Evolutionary conservation across 2,888 invertebrate genomes (phyloP), one percentile per base, ranked within the genome.

Genomic region (Timema podura): DNA sequence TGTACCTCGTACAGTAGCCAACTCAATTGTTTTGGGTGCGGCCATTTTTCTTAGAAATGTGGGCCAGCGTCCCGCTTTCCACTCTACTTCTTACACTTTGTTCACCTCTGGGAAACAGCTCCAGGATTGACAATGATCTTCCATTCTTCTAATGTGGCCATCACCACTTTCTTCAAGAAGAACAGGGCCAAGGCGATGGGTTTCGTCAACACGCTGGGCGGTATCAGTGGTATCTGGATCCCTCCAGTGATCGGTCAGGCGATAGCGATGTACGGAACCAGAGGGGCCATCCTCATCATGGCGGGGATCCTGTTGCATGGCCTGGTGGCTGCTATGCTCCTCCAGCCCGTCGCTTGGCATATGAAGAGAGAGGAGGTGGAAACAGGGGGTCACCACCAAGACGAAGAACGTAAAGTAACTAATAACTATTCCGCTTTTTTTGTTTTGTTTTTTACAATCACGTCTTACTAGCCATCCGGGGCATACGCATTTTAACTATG

Each of bases 171-270:
- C 47, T 67, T 67, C 15, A 54, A 67, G 45, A 54, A 54, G 57
- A 51, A 45, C 47, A 54, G 54, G 11, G 57, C 54, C 47, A 67
- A 57, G 16, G 67, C 67, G 15, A 67, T 49, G 67, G 67, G 67
- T 45, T n/a, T 57, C 57, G 67, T 46, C 15, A 57, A 54, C 45
- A 67, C 67, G 5, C 54, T 44, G 15, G 57, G 51, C 5, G 67
- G 67, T 5, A 45, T 57, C 13, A 16, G 57, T 57, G 16, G 16
- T 15, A 54, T 67, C 15, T 54, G 51, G 11, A 44, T 57, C 45
- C 67, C 67, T 8, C 57, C 44, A 11, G 13, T 67, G 13, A 30
- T 67, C 1, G 57, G 16, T 13, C 46, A 16, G 11, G 45, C 57
- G 11, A 5, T 67, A 13, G 5, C 13, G 10, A 57, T n/a, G 13